Evolutionary conservation across 2,888 invertebrate species (phyloP), one percentile per base, ranked within the genome.

Genomic region (Lycophotia porphyrea): DNA sequence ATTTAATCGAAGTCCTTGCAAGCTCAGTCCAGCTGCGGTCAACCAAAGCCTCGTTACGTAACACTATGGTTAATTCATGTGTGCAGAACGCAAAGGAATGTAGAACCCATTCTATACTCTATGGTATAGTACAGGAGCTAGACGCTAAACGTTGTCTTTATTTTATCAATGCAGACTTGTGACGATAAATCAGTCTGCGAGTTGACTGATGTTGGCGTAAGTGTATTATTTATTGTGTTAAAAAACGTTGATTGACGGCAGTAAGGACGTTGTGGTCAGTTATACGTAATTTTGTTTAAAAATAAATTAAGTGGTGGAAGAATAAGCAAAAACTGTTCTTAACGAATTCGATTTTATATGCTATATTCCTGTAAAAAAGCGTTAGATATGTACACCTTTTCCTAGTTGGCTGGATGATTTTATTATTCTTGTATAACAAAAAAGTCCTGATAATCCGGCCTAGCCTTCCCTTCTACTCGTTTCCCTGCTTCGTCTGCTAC

Each of bases 21-120:
- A 39, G 44, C 60, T 18, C 84, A 84, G 84, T 79, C 86, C 88
- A 87, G 88, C 88, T 89, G 91, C 84, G 91, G 91, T 90, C 90
- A 91, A 70, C 88, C 93, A 92, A 93, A 93, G 93, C 88, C 92
- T 89, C 85, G 81, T 95, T 95, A 92, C 93, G 93, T 92, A 94
- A 94, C 89, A 82, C 74, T 88, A 95, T 95, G 94, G 91, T 92
- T 95, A 93, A 95, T 95, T 95, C 94, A 95, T 95, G 90, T 91
- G 88, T 87, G 90, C 90, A 84, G 74, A 92, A 93, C 92, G 93
- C 92, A 65, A 70, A 90, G 93, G 95, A 94, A 95, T 95, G 93
- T 92, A 88, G 89, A 87, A 83, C 90, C 78, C 49, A 84, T 77
- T 72, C 61, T 79, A 64, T 73, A 58, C 71, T 76, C 64, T 76